These are phyloP conservation scores for Spodoptera frugiperda DNA, from an alignment of 1,140 invertebrate species.

Conservation along the genomic window DNA sequence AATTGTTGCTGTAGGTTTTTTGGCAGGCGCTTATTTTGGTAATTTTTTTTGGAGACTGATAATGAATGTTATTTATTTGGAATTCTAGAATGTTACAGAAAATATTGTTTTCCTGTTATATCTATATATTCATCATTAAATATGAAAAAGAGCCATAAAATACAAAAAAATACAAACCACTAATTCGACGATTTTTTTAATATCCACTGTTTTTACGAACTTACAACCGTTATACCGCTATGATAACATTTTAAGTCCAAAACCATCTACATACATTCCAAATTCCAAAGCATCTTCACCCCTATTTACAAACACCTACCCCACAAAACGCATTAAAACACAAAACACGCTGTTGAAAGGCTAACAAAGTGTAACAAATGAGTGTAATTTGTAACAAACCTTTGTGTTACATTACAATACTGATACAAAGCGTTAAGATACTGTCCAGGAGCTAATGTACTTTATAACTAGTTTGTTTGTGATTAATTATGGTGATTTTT, in stretches of 20 bases:
- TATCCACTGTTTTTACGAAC: too few relatives aligned
- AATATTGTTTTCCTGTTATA: too few relatives aligned
- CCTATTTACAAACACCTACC: neutral
- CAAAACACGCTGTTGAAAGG: constrained; percentile 22
- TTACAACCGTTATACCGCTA: too few relatives aligned
- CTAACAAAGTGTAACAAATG: constrained; percentile 36
- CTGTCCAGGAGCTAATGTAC: constrained; percentile 67
- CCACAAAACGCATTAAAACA: neutral
- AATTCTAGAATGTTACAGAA: too few relatives aligned
- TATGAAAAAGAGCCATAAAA: too few relatives aligned
- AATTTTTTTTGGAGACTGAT: neutral
- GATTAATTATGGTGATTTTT: constrained; percentile 68
- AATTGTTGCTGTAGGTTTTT: neutral
- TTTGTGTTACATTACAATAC: constrained; percentile 35
- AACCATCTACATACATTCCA: neutral
- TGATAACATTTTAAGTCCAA: too few relatives aligned
- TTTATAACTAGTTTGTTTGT: constrained; percentile 48
- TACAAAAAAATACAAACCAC: too few relatives aligned
- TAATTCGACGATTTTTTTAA: too few relatives aligned
- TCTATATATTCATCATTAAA: too few relatives aligned
- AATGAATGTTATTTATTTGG: neutral
- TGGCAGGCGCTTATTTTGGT: neutral
- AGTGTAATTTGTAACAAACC: constrained; percentile 33
- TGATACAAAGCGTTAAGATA: constrained; percentile 66
- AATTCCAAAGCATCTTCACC: neutral